A percentile compares a stretch with the other conserved stretches of the same genome.
Evolutionary conservation across 2,113 vertebrate species (phyloP).

Genomic region (Oxyura jamaicensis): DNA sequence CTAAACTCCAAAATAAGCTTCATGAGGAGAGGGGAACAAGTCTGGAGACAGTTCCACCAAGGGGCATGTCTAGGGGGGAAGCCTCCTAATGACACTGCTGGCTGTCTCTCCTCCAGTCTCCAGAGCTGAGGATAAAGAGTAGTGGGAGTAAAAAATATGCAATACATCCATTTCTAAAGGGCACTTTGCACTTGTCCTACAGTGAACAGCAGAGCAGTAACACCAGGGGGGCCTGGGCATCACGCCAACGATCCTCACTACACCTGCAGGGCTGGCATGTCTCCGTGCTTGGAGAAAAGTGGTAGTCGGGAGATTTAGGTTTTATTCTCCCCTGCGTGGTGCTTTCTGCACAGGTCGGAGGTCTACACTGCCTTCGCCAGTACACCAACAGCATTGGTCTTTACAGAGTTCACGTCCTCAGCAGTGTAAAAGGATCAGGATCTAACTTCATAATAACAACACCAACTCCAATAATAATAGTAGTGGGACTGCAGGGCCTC

Average conservation of each 20-base stretch:
- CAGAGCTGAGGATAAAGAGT: background rate
- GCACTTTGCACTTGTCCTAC: background rate
- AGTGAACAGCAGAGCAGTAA: background rate
- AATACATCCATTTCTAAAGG: background rate
- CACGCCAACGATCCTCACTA: background rate
- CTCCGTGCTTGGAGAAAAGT: background rate
- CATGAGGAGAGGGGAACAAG: background rate
- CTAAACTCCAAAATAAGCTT: background rate
- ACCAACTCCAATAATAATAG: background rate
- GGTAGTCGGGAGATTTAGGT: background rate
- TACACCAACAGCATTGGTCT: background rate
- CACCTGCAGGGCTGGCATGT: accelerated
- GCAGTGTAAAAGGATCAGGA: background rate
- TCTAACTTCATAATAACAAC: background rate
- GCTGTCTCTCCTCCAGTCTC: background rate
- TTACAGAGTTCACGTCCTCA: background rate
- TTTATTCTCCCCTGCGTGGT: background rate
- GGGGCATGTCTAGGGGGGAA: background rate
- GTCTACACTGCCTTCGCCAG: background rate
- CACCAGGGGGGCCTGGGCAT: accelerated
- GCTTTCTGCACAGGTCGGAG: background rate
- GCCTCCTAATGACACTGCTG: background rate
- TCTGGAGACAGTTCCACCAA: background rate
- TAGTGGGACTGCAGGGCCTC: background rate
- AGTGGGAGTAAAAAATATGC: background rate